A percentile compares a stretch with the other conserved stretches of the same genome.
These are phyloP conservation scores for Actinernus sp. DNA, from an alignment of 92 coral and sea anemone genomes.

Conservation along the genomic window DNA sequence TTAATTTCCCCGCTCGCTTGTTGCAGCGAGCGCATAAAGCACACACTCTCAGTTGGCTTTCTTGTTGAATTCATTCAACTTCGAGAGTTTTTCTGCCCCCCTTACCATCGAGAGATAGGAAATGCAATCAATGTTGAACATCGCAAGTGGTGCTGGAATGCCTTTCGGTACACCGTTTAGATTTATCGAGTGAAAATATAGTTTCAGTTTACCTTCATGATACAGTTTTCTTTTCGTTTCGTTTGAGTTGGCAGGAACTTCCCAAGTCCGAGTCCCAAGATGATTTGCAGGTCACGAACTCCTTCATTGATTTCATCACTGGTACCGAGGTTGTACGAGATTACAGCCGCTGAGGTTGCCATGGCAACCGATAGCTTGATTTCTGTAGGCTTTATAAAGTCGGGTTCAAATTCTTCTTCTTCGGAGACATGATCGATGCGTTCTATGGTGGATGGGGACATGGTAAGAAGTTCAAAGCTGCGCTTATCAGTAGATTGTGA, in stretches of 20 bases:
- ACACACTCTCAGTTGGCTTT: too few species aligned
- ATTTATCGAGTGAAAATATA: too few species aligned
- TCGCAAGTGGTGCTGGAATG: too few species aligned
- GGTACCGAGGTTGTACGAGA: conserved; percentile 77
- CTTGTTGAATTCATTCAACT: too few species aligned
- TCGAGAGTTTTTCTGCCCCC: too few species aligned
- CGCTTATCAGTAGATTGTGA: conserved; percentile 7
- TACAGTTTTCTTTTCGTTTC: too few species aligned
- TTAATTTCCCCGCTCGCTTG: too few species aligned
- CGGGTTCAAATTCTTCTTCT: conserved; percentile 52
- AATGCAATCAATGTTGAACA: too few species aligned
- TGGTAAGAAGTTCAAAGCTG: conserved; percentile 47
- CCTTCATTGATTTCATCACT: conserved; percentile 36
- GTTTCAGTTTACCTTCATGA: too few species aligned
- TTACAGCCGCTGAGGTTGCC: conserved; percentile 90
- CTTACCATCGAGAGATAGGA: too few species aligned
- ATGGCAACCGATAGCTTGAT: conserved; percentile 82
- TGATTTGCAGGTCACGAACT: conserved; percentile 69
- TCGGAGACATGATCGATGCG: conserved; percentile 51
- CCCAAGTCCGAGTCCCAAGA: conserved; percentile 83
- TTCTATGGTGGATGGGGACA: conserved; percentile 67
- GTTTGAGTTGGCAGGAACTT: conserved; percentile 56
- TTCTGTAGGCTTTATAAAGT: conserved; percentile 65
- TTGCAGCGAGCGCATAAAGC: too few species aligned
- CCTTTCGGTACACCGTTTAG: too few species aligned